Evolutionary conservation across 2,797 vertebrate genomes (phyloP), one percentile per base, ranked within the genome.

Genomic region (Champsocephalus gunnari): DNA sequence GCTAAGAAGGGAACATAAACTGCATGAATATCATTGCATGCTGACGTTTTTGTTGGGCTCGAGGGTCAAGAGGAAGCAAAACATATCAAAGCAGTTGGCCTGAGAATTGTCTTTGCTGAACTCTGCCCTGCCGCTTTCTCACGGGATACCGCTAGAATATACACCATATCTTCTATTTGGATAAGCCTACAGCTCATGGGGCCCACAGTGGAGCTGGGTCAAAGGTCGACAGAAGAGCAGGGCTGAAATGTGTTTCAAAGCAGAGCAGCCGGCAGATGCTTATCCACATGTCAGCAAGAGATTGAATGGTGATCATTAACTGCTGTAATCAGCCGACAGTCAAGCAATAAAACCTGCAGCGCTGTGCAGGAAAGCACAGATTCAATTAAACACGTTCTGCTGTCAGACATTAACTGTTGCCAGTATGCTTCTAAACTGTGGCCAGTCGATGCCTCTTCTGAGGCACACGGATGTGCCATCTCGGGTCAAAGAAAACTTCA

Each of bases 401-500:
- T 7, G 28, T 28, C 0, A 11, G 4, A 48, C 24, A 4, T 10
- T 49, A 34, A 38, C 32, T 12, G 16, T 17, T 3, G 6, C n/a
- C 77, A 66, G 32, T 9, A 95, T 96, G 94, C 87, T 89, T 5
- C 70, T 93, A 56, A 87, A 87, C 45, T 89, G 88, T 4, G 81
- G 54, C 1, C 86, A 87, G 59, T 79, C 90, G 0, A 55, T 90
- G 53, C 93, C 94, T 48, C 93, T 96, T 0, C 85, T 96, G 79
- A 89, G 91, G 71, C 85, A 94, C 73, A 94, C 93, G 0, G 94
- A 96, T 0, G 95, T 96, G 7, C 95, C 95, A 0, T 78, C 83
- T 1, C 89, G 94, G 45, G 94, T 96, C 77, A 93, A 90, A 0
- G 95, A 96, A 21, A 95, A 89, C 92, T 96, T 95, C 79, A 96